Evolutionary conservation across 2,888 invertebrate genomes (phyloP), one percentile per base, ranked within the genome.

Genomic region (Coleophora deauratella): DNA sequence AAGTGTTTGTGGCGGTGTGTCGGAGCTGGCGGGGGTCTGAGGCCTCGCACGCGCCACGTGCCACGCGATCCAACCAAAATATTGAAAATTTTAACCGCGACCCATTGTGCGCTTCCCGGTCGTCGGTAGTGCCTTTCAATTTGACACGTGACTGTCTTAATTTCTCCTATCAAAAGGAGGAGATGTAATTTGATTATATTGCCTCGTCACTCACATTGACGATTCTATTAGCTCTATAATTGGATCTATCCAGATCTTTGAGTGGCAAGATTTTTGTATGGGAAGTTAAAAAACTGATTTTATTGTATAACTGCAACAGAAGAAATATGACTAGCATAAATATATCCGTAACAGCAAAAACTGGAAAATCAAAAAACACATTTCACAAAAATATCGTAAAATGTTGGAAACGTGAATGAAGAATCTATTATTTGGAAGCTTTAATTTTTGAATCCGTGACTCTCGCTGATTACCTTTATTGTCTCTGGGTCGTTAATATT

Each of bases 21-120:
- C 54, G 57, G 57, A 61, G 59, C 71, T 6, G 52, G 66, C 66
- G 68, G 81, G 79, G 77, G 80, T 61, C 66, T 80, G 79, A 82
- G 70, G 57, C 71, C 67, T 33, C 72, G 54, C 85, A 81, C 84
- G 85, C 72, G 84, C 59, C 82, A 77, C 84, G 82, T 80, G 84
- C 72, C 51, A 33, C 40, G 45, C 52, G 54, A 55, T 48, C 58
- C 54, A 64, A 69, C 78, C 81, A 72, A 80, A 85, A 84, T 80
- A 84, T 84, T 84, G 84, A 80, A 84, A 80, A 79, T 61, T 80
- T 79, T 66, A 76, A 81, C 81, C 81, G 67, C 78, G 51, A 49
- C 47, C 46, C 46, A 61, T 71, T 66, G 66, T 59, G 27, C 30
- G 40, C 55, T 58, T n/a, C 56, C 49, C 43, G 15, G n/a, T 11